Percentiles rank a stretch among this genome's conserved stretches.
These are phyloP conservation scores for Vulpes vulpes DNA, from an alignment of 2,113 vertebrate species.

Conservation along the genomic window DNA sequence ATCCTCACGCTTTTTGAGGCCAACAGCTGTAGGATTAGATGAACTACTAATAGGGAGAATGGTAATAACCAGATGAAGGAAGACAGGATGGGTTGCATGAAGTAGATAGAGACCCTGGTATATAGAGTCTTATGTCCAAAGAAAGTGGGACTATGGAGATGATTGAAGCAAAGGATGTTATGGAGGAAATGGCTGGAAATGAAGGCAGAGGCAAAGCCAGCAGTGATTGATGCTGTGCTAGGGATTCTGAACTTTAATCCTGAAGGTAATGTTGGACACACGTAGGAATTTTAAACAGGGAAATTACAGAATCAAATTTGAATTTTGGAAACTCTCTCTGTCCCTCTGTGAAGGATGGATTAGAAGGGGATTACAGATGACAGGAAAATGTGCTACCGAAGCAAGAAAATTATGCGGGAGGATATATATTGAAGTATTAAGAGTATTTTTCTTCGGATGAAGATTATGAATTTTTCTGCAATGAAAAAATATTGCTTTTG, in stretches of 20 bases:
- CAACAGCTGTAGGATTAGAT: background rate
- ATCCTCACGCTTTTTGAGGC: background rate
- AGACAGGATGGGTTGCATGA: background rate
- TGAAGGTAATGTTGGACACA: background rate
- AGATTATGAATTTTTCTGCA: background rate
- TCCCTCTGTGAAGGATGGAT: background rate
- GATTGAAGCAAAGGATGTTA: background rate
- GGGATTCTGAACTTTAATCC: slow-evolving; percentile 26
- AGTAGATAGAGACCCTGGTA: background rate
- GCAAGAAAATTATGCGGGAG: slow-evolving; percentile 27
- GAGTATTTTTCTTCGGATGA: slow-evolving; percentile 33
- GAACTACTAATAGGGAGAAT: background rate
- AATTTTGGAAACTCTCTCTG: background rate
- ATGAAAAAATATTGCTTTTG: background rate
- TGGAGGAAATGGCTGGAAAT: background rate
- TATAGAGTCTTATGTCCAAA: background rate
- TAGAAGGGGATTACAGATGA: background rate
- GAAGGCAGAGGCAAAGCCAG: background rate
- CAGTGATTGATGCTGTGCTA: background rate
- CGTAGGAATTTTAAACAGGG: slow-evolving; percentile 27
- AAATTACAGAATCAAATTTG: slow-evolving; percentile 35
- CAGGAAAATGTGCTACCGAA: background rate
- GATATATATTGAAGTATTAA: background rate
- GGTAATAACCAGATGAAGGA: background rate
- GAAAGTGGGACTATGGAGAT: background rate